Conservation (phyloP, 2,797 vertebrate species). For the Luscinia luscinia region DNA sequence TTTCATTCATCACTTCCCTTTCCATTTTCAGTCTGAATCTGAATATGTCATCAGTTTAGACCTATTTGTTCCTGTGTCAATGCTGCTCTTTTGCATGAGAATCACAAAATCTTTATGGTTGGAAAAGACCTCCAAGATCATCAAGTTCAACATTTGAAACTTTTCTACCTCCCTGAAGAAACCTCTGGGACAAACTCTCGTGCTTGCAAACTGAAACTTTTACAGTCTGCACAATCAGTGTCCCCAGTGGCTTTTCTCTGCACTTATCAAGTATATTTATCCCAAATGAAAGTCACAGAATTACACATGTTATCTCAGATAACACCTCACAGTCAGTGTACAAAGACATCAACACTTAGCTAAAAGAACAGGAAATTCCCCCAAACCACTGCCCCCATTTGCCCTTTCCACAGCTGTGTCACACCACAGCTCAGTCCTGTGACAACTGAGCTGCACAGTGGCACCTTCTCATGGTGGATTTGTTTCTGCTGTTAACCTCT, state of each 20-base stretch:
- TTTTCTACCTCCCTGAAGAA: neutral
- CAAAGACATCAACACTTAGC: neutral
- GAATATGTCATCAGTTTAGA: neutral
- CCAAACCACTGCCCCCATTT: neutral
- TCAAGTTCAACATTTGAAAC: neutral
- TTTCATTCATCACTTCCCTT: neutral
- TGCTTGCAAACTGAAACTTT: neutral
- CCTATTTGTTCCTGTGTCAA: neutral
- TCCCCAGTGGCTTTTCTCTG: neutral
- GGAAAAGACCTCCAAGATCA: neutral
- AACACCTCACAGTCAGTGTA: rapidly evolving
- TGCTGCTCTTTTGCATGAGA: neutral
- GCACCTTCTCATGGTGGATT: neutral
- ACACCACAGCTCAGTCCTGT: neutral
- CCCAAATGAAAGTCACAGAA: neutral
- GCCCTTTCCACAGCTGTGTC: neutral
- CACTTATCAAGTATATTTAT: neutral
- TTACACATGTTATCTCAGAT: neutral
- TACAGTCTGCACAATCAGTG: neutral
- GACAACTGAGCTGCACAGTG: neutral
- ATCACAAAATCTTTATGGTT: neutral
- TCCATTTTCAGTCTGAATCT: neutral
- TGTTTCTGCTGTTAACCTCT: neutral
- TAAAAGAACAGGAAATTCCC: neutral
- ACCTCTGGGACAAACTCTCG: neutral